Base-by-base conservation (phyloP, 2,888 invertebrate genomes). In the Aelia acuminata region DNA sequence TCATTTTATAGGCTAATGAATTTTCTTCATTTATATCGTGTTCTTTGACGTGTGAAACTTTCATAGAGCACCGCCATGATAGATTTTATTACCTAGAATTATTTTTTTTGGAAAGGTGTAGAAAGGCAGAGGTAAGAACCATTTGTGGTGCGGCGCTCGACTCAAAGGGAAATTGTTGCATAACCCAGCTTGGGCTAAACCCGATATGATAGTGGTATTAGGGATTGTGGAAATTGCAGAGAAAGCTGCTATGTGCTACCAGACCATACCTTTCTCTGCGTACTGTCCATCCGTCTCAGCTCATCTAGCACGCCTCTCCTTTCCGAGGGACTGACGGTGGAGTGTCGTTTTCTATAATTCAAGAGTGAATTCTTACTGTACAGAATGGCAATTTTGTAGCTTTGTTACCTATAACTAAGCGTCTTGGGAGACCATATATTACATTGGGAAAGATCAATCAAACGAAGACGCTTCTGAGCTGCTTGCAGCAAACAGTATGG, bases 161-260 rank as follows among this genome's bases (percentile, higher is more conserved):
- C 63, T 35, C 63, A 70, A n/a, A 3, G 63, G 63, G 63, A 35
- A 35, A 70, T 22, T 0, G 63, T 70, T 70, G 63, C 63, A 70
- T 70, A 70, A 70, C 5, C 8, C 18, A 70, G 63, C 13, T 20
- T 35, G 63, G 35, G 35, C 1, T 70, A 70, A 70, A 80, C 80
- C 80, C 80, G 39, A 80, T 80, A 80, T 80, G 43, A 80, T 80
- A 80, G 80, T 43, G 80, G 43, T 43, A 80, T 80, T 80, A 80
- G 80, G 80, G 80, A 80, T 43, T 43, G 80, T 80, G n/a, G 43
- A 80, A 80, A 80, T 80, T 47, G 80, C 43, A 80, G 80, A 80
- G 80, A 80, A 80, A 80, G 80, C 63, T 70, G 18, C 31, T 18
- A 70, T 31, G 63, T 35, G 63, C 63, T 70, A 35, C 63, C 63